These are phyloP conservation scores for Hippocampus mohnikei DNA, from an alignment of 2,113 vertebrate genomes.

Conservation along the genomic window DNA sequence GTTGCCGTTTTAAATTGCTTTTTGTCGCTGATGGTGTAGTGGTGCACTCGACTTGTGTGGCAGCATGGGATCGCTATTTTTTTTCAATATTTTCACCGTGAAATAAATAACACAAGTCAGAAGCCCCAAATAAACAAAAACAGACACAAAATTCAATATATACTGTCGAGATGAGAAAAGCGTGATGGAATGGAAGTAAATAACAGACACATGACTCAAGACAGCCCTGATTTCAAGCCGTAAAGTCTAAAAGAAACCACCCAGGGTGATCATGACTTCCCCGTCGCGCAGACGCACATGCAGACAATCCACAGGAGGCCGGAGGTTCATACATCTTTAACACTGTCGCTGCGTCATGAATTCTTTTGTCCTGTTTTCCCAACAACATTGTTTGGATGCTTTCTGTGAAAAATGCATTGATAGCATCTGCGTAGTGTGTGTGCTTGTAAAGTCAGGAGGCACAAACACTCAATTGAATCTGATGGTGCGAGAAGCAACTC, in stretches of 20 bases:
- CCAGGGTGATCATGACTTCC: not conserved
- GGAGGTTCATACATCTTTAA: conserved; percentile 48
- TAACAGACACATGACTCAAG: not conserved
- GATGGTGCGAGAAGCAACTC: not conserved
- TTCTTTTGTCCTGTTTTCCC: not conserved
- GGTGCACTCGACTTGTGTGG: not conserved
- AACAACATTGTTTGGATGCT: not conserved
- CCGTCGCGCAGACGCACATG: not conserved
- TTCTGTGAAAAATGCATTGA: not conserved
- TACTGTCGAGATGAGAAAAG: not conserved
- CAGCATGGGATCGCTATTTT: too few species aligned
- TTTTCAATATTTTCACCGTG: too few species aligned
- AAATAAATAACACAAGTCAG: not conserved
- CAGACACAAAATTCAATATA: not conserved
- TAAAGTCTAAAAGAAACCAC: not conserved
- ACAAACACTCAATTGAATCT: not conserved
- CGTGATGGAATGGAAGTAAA: not conserved
- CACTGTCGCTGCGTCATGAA: conserved; percentile 13
- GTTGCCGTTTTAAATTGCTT: not conserved
- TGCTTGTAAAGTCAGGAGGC: not conserved
- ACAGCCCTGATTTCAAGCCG: not conserved
- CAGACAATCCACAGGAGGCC: conserved; percentile 25
- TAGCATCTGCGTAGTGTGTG: not conserved
- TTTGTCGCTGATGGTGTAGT: not conserved
- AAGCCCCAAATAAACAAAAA: too few species aligned